phyloP scores from a whole-genome alignment of 2,888 invertebrate genomes.

The Himalopsyche kuldschensis region DNA sequence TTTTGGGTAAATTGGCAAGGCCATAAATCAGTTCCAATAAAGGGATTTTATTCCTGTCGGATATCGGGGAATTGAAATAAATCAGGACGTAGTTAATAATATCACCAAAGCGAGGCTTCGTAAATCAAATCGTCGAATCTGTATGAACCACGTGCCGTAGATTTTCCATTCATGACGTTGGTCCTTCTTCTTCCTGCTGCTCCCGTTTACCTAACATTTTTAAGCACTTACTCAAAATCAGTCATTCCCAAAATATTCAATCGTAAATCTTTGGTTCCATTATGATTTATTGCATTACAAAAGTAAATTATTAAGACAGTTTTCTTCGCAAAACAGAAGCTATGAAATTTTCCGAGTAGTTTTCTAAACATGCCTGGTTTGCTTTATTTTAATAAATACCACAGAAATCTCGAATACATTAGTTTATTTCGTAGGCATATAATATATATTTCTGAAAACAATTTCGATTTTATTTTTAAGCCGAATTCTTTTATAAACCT shows the following conservation, averaged over 20 bases:
- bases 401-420: too few relatives aligned
- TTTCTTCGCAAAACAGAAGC: too few relatives aligned
- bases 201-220: background rate
- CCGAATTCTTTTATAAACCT: too few relatives aligned
- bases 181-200: background rate
- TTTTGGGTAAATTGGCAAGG: background rate
- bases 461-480: too few relatives aligned
- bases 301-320: too few relatives aligned
- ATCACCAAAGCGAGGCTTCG: background rate
- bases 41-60: background rate
- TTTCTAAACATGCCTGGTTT: too few relatives aligned
- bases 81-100: background rate
- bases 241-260: background rate
- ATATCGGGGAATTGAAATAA: background rate
- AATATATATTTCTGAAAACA: too few relatives aligned
- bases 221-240: background rate
- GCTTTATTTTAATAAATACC: too few relatives aligned
- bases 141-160: background rate
- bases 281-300: too few relatives aligned
- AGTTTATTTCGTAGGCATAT: too few relatives aligned
- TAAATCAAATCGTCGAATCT: background rate
- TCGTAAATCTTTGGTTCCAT: too few relatives aligned
- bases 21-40: background rate
- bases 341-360: too few relatives aligned
- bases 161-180: background rate